phyloP scores from a whole-genome alignment of 2,113 vertebrate species.

The Pomatostomus ruficeps region DNA sequence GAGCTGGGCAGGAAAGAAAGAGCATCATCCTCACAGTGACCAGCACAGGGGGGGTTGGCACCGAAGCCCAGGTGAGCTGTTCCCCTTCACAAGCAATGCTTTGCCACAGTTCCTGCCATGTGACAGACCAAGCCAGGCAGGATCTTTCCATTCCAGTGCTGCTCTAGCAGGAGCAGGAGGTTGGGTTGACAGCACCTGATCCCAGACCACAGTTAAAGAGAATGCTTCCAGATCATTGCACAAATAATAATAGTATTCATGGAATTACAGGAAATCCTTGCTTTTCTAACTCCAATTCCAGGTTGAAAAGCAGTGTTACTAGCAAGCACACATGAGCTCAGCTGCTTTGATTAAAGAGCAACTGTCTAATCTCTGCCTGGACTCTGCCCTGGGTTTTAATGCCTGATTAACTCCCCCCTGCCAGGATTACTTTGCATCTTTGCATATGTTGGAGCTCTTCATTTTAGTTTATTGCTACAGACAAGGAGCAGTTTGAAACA shows the following conservation, averaged over 20 bases:
- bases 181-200: background rate
- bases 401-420: conserved; percentile 33
- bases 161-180: background rate
- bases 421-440: conserved; percentile 43
- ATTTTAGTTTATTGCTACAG: background rate
- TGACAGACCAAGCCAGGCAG: background rate
- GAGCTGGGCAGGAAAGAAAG: background rate
- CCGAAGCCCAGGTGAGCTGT: background rate
- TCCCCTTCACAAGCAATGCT: background rate
- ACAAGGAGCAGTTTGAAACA: background rate
- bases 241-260: background rate
- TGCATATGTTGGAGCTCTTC: background rate
- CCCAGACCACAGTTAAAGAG: background rate
- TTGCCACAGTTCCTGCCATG: rapidly evolving
- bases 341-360: conserved; percentile 38
- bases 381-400: conserved; percentile 35
- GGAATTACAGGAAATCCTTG: background rate
- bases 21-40: rapidly evolving
- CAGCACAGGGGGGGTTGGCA: background rate
- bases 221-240: background rate
- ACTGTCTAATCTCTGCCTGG: conserved; percentile 40
- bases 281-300: conserved; percentile 14
- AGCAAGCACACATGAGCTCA: conserved; percentile 8
- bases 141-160: background rate
- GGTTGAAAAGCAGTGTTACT: conserved; percentile 9